A percentile compares a stretch with the other conserved stretches of the same genome.
Evolutionary conservation across 92 coral and sea anemone species (phyloP).

Genomic region (Palythoa heliodiscus): DNA sequence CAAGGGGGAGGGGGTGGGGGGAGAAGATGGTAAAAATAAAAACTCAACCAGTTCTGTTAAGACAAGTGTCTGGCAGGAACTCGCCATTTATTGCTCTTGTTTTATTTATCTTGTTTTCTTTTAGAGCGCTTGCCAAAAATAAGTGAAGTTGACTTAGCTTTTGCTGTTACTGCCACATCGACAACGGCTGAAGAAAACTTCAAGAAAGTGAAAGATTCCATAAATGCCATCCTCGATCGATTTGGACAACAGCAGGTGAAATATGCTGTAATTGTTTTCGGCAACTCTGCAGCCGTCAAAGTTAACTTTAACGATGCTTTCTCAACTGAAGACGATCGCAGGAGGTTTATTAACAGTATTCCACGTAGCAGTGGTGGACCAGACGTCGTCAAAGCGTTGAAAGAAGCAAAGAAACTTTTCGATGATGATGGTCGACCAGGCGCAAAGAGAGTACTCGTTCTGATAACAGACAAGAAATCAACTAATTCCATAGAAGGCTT

Average conservation of each 20-base stretch:
- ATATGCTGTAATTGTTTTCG: slow-evolving; percentile 79
- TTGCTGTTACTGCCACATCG: slow-evolving; percentile 57
- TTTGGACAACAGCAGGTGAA: slow-evolving; percentile 41
- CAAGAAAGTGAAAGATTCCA: slow-evolving; percentile 46
- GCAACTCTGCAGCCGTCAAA: slow-evolving; percentile 58
- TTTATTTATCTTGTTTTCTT: neutral
- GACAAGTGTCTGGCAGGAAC: too few species aligned
- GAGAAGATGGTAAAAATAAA: too few species aligned
- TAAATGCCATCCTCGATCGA: slow-evolving; percentile 45
- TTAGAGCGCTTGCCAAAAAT: slow-evolving; percentile 28
- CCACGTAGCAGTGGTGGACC: slow-evolving; percentile 36
- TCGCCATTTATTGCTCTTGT: too few species aligned
- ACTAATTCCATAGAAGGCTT: slow-evolving; percentile 24
- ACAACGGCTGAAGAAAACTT: slow-evolving; percentile 34
- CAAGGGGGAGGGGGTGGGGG: too few species aligned
- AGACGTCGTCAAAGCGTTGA: slow-evolving; percentile 24
- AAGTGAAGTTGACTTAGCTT: slow-evolving; percentile 43
- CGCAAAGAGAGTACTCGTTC: slow-evolving; percentile 18
- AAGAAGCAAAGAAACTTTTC: slow-evolving; percentile 23
- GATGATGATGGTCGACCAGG: slow-evolving; percentile 9
- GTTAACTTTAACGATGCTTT: slow-evolving; percentile 67
- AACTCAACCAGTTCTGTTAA: too few species aligned
- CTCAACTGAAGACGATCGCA: slow-evolving; percentile 50
- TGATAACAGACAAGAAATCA: slow-evolving; percentile 26
- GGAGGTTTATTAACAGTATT: slow-evolving; percentile 11